Evolutionary conservation across 2,113 vertebrate genomes (phyloP), one percentile per base, ranked within the genome.

Genomic region (Hyperopisus bebe): DNA sequence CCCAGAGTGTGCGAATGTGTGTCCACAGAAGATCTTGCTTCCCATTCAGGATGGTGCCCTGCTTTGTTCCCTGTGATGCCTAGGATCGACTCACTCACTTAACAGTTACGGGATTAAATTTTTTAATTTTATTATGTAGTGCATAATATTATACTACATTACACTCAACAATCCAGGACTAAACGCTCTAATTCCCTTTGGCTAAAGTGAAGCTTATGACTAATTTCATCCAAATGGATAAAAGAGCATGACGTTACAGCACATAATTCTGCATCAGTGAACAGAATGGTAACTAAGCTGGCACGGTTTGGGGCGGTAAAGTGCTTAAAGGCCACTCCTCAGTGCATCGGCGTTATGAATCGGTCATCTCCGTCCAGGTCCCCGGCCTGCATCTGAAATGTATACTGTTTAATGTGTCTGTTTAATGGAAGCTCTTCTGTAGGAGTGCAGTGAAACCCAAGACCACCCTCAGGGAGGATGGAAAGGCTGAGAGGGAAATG

Each of bases 401-500:
- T 84, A 48, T 9, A 48, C 21, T 11, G 5, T 74, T 55, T n/a
- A n/a, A 62, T n/a, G 55, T 62, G 55, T 62, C 70, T 66, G 42
- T 88, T 66, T 58, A 35, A 84, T 58, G 86, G 86, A 84, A 46
- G 47, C 84, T 88, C 50, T 62, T 31, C 62, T 10, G 21, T 58
- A 35, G 84, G 58, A 91, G 55, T 47, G 85, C 89, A 58, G 51
- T 51, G 74, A 46, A 86, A 88, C 86, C 35, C 88, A 91, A 88
- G 90, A 92, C 19, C 89, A 70, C 86, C 89, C 24, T 48, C 46
- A 2, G 27, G 82, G 86, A 89, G 24, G 46, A 82, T 51, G 89
- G 85, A 55, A 58, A 90, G 50, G 70, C 87, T 47, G 87, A 88
- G 86, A 83, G 88, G 85, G 93, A 92, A 90, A 90, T 86, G 53